These are phyloP conservation scores for Spinus olivaceus DNA, from an alignment of 2,797 vertebrate species.

Conservation along the genomic window DNA sequence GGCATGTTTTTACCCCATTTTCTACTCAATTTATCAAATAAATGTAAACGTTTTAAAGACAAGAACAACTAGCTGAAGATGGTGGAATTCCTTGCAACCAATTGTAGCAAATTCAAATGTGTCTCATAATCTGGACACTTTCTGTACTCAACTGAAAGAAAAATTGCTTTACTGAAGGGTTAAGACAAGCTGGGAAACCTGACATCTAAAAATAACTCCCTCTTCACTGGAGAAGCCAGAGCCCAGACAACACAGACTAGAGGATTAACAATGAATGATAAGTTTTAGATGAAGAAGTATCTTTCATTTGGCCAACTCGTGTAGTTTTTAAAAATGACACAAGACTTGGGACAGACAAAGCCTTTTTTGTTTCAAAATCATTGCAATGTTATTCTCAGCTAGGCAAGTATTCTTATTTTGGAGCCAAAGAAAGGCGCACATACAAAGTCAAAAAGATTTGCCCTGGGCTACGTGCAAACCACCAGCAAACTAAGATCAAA, in stretches of 20 bases:
- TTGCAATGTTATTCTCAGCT: neutral
- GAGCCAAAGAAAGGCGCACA: neutral
- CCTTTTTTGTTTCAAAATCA: neutral
- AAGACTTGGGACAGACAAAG: neutral
- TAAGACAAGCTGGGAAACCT: slow-evolving; percentile 24
- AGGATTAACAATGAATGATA: neutral
- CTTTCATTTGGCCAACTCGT: neutral
- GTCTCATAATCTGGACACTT: neutral
- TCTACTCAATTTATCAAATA: slow-evolving; percentile 1
- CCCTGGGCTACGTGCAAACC: neutral
- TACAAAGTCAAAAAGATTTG: neutral
- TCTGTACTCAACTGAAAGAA: neutral
- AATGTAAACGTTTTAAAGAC: neutral
- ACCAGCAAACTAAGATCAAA: neutral
- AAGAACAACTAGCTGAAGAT: neutral
- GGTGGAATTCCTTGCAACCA: neutral
- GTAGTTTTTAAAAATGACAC: neutral
- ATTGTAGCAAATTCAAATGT: neutral
- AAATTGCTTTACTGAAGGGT: slow-evolving; percentile 35
- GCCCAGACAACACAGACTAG: neutral
- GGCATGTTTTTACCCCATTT: neutral
- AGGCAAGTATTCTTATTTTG: neutral
- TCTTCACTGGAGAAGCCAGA: neutral
- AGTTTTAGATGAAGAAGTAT: slow-evolving; percentile 7
- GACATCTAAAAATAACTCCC: slow-evolving; percentile 32